Evolutionary conservation across 1,140 invertebrate species (phyloP).

Genomic region (Calosoma granatense): DNA sequence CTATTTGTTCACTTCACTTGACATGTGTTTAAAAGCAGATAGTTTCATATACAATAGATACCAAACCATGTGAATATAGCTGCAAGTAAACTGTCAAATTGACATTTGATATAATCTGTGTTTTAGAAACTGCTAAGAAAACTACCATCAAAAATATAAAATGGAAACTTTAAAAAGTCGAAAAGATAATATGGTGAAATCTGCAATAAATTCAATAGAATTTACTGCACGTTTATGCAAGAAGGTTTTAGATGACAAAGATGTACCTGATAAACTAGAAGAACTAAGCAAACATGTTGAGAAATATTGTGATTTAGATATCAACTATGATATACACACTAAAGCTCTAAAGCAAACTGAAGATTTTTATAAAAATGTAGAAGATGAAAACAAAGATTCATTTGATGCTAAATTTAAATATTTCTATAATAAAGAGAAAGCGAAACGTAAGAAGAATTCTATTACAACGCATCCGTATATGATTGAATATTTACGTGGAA

Average conservation of each 20-base stretch:
- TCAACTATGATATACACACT: neutral
- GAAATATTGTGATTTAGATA: neutral
- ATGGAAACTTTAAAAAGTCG: neutral
- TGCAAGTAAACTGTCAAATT: no score
- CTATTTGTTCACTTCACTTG: no score
- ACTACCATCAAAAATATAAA: slow-evolving; percentile 4
- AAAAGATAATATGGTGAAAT: neutral
- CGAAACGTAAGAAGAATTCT: neutral
- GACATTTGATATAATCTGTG: neutral
- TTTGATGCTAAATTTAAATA: neutral
- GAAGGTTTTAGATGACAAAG: neutral
- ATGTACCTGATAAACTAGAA: neutral
- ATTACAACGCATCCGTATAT: neutral
- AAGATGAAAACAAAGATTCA: neutral
- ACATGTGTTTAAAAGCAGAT: no score
- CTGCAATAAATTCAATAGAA: neutral
- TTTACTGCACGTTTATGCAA: neutral
- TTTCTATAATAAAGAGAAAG: neutral
- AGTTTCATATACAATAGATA: no score
- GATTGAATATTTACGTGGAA: neutral
- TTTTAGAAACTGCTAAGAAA: slow-evolving; percentile 9
- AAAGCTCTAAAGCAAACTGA: neutral
- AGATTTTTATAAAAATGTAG: neutral
- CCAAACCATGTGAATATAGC: no score
- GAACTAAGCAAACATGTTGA: neutral